A percentile compares a stretch with the other conserved stretches of the same genome.
Evolutionary conservation across 2,113 vertebrate species (phyloP).

Genomic region (Sinocyclocheilus rhinocerous): DNA sequence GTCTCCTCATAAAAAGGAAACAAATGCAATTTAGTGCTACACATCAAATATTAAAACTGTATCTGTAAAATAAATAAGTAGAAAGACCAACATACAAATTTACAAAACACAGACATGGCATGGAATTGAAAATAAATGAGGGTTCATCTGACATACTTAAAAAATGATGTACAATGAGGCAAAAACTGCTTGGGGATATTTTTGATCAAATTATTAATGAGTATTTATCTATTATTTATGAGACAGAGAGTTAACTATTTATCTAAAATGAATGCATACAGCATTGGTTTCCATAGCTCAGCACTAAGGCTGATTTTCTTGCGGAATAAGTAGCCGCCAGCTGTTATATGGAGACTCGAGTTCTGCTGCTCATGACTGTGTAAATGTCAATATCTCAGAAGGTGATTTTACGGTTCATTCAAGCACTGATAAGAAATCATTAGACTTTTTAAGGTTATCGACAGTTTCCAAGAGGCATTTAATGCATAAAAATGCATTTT

Average conservation of each 20-base stretch:
- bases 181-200: constrained; percentile 80
- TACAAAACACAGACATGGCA: constrained; percentile 77
- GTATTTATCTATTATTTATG: constrained; percentile 78
- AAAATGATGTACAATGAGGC: constrained; percentile 79
- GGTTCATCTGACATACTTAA: constrained; percentile 71
- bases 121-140: constrained; percentile 80
- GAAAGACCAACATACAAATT: constrained; percentile 79
- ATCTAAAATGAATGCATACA: constrained; percentile 77
- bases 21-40: constrained; percentile 77
- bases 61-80: constrained; percentile 81
- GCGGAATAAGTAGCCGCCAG: constrained; percentile 67
- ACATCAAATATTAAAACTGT: constrained; percentile 80
- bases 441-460: constrained; percentile 77
- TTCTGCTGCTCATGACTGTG: constrained; percentile 73
- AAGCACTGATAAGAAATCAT: constrained; percentile 80
- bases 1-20: constrained; percentile 61
- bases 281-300: constrained; percentile 71
- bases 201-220: constrained; percentile 79
- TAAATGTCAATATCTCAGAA: constrained; percentile 84
- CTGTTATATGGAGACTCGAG: constrained; percentile 66
- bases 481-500: constrained; percentile 73
- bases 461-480: constrained; percentile 72
- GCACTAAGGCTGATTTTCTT: constrained; percentile 64
- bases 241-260: constrained; percentile 74
- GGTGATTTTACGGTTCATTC: constrained; percentile 80